phyloP scores from a whole-genome alignment of 2,888 invertebrate species.

The Rhyacophila evoluta region DNA sequence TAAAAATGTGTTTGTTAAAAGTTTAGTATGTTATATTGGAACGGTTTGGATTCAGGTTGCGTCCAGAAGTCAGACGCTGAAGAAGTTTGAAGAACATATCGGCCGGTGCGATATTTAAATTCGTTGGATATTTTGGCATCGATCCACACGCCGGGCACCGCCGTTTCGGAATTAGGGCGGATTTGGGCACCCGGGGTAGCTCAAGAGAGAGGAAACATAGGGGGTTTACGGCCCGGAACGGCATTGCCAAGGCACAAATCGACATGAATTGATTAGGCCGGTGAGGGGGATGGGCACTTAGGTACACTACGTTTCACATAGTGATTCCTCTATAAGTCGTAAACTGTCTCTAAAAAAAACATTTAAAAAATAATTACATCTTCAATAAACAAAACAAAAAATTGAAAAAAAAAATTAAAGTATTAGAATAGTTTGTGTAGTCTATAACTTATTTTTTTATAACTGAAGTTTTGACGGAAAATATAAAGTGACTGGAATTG shows the following conservation, averaged over 20 bases:
- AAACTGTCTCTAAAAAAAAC: no score
- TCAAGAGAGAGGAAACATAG: slow-evolving; percentile 38
- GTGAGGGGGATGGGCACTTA: slow-evolving; percentile 11
- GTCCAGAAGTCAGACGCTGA: not conserved
- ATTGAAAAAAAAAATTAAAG: no score
- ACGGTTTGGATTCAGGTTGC: no score
- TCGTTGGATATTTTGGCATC: slow-evolving; percentile 52
- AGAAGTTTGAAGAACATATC: slow-evolving; percentile 42
- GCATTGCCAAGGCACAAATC: slow-evolving; percentile 49
- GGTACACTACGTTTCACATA: not conserved
- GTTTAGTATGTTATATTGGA: no score
- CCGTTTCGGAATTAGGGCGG: slow-evolving; percentile 46
- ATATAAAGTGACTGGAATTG: no score
- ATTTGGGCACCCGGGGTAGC: slow-evolving; percentile 38
- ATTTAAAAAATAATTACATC: no score
- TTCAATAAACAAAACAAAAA: no score
- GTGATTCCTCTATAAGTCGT: no score
- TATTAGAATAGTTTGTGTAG: no score
- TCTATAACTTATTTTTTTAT: no score
- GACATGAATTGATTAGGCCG: slow-evolving; percentile 53
- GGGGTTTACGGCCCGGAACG: slow-evolving; percentile 52
- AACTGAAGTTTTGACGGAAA: no score
- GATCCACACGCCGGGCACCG: slow-evolving; percentile 47
- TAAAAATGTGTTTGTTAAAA: no score
- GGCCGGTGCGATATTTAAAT: slow-evolving; percentile 47